phyloP scores from a whole-genome alignment of 2,888 invertebrate genomes.

The Apamea sordens region DNA sequence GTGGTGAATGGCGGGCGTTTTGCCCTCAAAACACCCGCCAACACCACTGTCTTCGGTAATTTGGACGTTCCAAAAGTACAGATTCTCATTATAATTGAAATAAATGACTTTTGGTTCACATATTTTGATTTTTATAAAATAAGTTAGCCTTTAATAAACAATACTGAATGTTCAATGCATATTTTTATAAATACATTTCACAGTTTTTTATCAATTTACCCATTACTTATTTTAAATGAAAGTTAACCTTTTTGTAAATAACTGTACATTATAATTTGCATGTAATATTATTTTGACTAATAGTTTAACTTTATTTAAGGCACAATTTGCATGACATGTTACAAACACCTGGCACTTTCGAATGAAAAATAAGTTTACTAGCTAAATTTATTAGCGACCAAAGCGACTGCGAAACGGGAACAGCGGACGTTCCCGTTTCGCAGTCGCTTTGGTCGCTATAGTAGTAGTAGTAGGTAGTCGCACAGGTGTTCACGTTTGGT shows the following conservation, averaged over 20 bases:
- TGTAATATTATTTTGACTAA: background rate
- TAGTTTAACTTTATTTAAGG: background rate
- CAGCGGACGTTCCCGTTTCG: too few species aligned
- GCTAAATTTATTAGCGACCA: too few species aligned
- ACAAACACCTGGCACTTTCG: conserved; percentile 19
- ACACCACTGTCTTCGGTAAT: background rate
- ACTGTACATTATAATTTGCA: background rate
- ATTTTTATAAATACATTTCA: background rate
- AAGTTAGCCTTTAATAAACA: background rate
- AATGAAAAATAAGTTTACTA: background rate
- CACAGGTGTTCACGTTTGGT: too few species aligned
- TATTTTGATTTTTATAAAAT: background rate
- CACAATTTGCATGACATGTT: conserved; percentile 8
- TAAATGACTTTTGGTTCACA: background rate
- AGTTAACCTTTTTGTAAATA: conserved; percentile 4
- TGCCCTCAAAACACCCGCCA: too few species aligned
- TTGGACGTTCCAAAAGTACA: background rate
- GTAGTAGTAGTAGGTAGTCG: too few species aligned
- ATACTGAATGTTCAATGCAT: background rate
- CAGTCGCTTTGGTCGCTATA: too few species aligned
- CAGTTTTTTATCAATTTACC: background rate
- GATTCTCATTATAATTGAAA: background rate
- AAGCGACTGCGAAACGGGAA: too few species aligned
- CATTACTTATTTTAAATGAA: background rate
- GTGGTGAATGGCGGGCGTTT: too few species aligned